phyloP scores from a whole-genome alignment of 2,888 invertebrate species.

The Taenaris catops region DNA sequence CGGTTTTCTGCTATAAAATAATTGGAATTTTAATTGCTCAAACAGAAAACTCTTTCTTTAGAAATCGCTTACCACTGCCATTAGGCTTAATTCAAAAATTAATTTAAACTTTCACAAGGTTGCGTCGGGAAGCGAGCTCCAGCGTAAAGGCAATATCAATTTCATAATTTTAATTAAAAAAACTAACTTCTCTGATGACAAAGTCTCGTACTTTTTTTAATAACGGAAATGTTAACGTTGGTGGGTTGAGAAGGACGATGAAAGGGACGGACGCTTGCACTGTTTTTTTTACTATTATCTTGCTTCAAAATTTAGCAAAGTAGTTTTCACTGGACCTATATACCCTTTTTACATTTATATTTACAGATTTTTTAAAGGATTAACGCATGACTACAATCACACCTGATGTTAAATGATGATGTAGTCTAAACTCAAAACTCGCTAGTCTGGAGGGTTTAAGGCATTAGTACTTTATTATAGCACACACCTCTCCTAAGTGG shows the following conservation, averaged over 20 bases:
- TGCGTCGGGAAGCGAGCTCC: constrained; percentile 61
- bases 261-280: constrained; percentile 28
- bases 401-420: too few species aligned
- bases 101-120: constrained; percentile 79
- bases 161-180: constrained; percentile 81
- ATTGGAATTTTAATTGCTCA: constrained; percentile 67
- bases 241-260: constrained; percentile 33
- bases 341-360: too few species aligned
- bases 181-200: constrained; percentile 77
- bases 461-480: too few species aligned
- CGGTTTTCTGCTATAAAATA: constrained; percentile 56
- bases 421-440: too few species aligned
- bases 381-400: too few species aligned
- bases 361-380: too few species aligned
- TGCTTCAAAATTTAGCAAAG: too few species aligned
- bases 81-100: constrained; percentile 79
- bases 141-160: constrained; percentile 78
- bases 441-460: too few species aligned
- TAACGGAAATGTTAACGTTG: constrained; percentile 74
- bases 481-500: too few species aligned
- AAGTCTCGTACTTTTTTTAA: constrained; percentile 78
- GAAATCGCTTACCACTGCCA: constrained; percentile 72
- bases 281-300: too few species aligned
- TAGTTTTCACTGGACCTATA: too few species aligned
- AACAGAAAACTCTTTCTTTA: constrained; percentile 69